phyloP scores from a whole-genome alignment of 2,888 invertebrate genomes.

The Meteorus cinctellus region DNA sequence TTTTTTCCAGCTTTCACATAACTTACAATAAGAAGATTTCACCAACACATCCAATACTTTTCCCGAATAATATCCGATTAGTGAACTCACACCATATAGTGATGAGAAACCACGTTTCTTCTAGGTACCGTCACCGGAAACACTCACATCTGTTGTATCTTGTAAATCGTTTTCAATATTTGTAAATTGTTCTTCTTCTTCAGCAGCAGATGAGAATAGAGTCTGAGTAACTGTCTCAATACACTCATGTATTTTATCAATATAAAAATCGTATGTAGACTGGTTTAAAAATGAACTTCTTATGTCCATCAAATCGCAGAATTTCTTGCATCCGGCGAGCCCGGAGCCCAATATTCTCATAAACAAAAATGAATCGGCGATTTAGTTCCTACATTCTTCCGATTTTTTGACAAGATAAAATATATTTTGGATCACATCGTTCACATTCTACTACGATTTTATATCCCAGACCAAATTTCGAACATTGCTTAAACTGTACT shows the following conservation, averaged over 20 bases:
- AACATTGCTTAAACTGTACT: constrained; percentile 47
- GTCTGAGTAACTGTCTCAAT: constrained; percentile 44
- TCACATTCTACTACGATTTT: constrained; percentile 50
- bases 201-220: constrained; percentile 27
- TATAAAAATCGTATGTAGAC: constrained; percentile 49
- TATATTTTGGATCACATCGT: constrained; percentile 48
- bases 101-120: constrained; percentile 52
- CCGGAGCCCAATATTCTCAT: constrained; percentile 53
- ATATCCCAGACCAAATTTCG: constrained; percentile 51
- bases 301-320: constrained; percentile 51
- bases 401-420: constrained; percentile 50
- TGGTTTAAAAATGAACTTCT: constrained; percentile 46
- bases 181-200: constrained; percentile 53
- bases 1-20: constrained; percentile 50
- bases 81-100: constrained; percentile 44
- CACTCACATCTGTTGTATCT: constrained; percentile 55
- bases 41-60: constrained; percentile 49
- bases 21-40: constrained; percentile 48
- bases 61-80: constrained; percentile 51
- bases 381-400: constrained; percentile 49
- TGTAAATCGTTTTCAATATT: constrained; percentile 49
- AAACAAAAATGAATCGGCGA: constrained; percentile 51
- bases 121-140: constrained; percentile 57
- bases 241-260: constrained; percentile 47
- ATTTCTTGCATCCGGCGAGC: constrained; percentile 49